Base-by-base conservation (phyloP, 2,797 vertebrate genomes). In the Sebastes trivittatus region DNA sequence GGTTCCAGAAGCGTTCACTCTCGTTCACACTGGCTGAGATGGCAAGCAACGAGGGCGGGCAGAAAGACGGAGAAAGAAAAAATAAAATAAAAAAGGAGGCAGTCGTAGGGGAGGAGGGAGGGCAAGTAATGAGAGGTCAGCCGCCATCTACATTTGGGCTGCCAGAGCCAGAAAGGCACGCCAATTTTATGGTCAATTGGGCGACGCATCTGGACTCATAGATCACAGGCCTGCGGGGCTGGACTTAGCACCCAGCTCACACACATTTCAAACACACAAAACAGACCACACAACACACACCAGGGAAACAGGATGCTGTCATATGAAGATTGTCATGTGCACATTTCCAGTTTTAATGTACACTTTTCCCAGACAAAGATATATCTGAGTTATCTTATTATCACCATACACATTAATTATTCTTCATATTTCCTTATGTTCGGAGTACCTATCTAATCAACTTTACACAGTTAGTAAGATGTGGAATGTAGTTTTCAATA, bases 151-250 rank as follows among this genome's bases (percentile, higher is more conserved):
- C 91, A 95, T 93, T 91, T 82, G 88, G 86, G 92, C 94, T 91
- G 89, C 95, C 94, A 94, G 94, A 94, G 95, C 94, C 97, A 96
- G 96, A 96, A 94, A 97, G 92, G 95, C 92, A 82, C 87, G 94
- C 95, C 96, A 98, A 99, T 99, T 99, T 99, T 98, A 98, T 95
- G 97, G 97, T 98, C 97, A 97, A 98, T 99, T 99, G 98, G 95
- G 93, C 89, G 89, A 93, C 93, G 96, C 97, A 99, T 98, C 97
- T 99, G 98, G 97, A 97, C 95, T 92, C 93, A 94, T 96, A 98
- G 96, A 97, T 97, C 96, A 96, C 90, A 94, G 94, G 82, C 89
- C 93, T 84, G 94, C 55, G 82, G 85, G 92, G 91, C 94, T 91
- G 93, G 95, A 94, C 93, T 95, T 94, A 94, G 95, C 96, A 95